A percentile compares a stretch with the other conserved stretches of the same genome.
Conservation (phyloP, 2,797 vertebrate species). For the Manis crassicaudata region DNA sequence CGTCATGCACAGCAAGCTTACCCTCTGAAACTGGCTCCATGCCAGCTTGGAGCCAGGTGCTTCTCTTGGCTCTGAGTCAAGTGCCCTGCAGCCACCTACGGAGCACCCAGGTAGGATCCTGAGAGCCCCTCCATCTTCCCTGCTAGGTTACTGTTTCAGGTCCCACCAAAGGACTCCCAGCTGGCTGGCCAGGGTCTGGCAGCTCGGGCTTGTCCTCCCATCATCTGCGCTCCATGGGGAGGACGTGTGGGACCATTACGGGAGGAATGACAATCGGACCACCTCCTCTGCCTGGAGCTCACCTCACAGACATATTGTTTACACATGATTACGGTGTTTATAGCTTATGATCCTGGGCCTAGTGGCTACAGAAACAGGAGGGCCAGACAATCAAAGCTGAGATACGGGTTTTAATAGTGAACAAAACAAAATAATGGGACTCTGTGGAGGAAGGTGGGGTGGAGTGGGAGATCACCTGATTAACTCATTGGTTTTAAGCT, state of each 20-base stretch:
- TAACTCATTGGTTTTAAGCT: neutral
- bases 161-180: constrained; percentile 45
- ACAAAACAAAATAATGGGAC: neutral
- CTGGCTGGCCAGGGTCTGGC: constrained; percentile 49
- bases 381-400: neutral
- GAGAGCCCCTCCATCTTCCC: constrained; percentile 49
- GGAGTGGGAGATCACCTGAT: neutral
- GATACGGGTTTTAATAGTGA: neutral
- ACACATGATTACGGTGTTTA: neutral
- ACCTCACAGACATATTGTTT: neutral
- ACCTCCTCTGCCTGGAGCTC: neutral
- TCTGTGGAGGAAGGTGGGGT: neutral
- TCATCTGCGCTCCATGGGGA: neutral
- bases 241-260: fast-evolving
- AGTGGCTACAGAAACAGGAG: neutral
- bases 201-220: neutral
- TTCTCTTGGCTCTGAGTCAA: constrained; percentile 72
- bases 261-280: fast-evolving
- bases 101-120: constrained; percentile 54
- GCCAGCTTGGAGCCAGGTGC: constrained; percentile 75
- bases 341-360: neutral
- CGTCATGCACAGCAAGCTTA: constrained; percentile 26
- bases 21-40: constrained; percentile 47
- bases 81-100: constrained; percentile 71
- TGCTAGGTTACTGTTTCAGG: constrained; percentile 28